These are phyloP conservation scores for Urophycis tenuis DNA, from an alignment of 2,797 vertebrate species.

Conservation along the genomic window DNA sequence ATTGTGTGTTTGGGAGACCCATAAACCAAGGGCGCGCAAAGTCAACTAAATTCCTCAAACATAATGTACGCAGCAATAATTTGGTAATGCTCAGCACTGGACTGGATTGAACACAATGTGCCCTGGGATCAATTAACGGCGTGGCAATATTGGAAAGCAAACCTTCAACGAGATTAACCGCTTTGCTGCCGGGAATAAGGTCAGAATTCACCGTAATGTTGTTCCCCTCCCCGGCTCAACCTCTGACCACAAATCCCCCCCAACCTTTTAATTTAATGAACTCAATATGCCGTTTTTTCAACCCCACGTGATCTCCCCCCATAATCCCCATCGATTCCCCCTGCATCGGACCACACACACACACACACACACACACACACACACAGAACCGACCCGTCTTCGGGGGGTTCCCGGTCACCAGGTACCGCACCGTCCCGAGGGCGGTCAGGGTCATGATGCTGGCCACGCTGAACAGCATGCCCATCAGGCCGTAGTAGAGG, in stretches of 20 bases:
- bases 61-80: neutral
- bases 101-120: neutral
- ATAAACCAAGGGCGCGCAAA: too few species aligned
- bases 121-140: neutral
- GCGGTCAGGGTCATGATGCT: conserved; percentile 61
- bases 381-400: conserved; percentile 43
- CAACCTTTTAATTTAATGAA: neutral
- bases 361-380: too few species aligned
- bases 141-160: neutral
- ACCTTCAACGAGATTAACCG: neutral
- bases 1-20: too few species aligned
- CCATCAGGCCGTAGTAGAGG: conserved; percentile 64
- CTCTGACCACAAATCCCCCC: neutral
- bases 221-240: neutral
- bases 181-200: neutral
- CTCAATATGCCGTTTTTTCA: too few species aligned
- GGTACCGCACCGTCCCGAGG: conserved; percentile 58
- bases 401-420: conserved; percentile 53
- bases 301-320: neutral
- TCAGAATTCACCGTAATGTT: neutral
- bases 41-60: too few species aligned
- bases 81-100: neutral
- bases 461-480: conserved; percentile 63
- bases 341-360: neutral
- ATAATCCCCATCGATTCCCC: neutral